Evolutionary conservation across 2,113 vertebrate genomes (phyloP), one percentile per base, ranked within the genome.

Genomic region (Pomatostomus ruficeps): DNA sequence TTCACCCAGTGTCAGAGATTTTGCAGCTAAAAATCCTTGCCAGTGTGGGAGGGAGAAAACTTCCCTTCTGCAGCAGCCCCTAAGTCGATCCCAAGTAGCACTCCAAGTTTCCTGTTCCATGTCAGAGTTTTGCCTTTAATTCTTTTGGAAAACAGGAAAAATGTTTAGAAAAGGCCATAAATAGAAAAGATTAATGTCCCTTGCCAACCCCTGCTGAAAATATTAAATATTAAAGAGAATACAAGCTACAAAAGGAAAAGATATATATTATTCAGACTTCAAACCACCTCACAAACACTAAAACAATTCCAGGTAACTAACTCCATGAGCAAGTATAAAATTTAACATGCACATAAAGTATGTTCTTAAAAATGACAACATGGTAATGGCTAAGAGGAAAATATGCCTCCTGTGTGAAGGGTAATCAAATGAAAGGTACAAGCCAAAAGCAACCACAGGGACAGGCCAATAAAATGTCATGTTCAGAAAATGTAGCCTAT

Each of bases 311-410:
- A 95, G 48, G 57, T 93, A 89, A 87, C 61, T 72, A 91, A 85
- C 36, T 87, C 70, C 40, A 67, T 35, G 45, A 68, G 63, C 48
- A 25, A 66, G 63, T 89, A 92, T 73, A 95, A 95, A 91, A 95
- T 80, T 70, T 77, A 96, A 84, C 55, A 83, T 42, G 63, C 46
- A 70, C 63, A 91, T 91, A 76, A 94, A 90, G 24, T 59, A 87
- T 21, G 24, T 77, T 91, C 88, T 89, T 93, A 82, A 91, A 89
- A 94, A 91, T 91, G 66, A 91, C 66, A 87, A 28, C n/a, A 67
- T 79, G 49, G 66, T 82, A 93, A 85, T 57, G 42, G 49, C 88
- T 61, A 85, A 75, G 26, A 85, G 54, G 58, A 85, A 96, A 95
- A 94, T 82, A 89, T 45, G 35, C 29, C 66, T 81, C 62, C 65